phyloP scores from a whole-genome alignment of 2,888 invertebrate species.

The Drosophila imparisetae region DNA sequence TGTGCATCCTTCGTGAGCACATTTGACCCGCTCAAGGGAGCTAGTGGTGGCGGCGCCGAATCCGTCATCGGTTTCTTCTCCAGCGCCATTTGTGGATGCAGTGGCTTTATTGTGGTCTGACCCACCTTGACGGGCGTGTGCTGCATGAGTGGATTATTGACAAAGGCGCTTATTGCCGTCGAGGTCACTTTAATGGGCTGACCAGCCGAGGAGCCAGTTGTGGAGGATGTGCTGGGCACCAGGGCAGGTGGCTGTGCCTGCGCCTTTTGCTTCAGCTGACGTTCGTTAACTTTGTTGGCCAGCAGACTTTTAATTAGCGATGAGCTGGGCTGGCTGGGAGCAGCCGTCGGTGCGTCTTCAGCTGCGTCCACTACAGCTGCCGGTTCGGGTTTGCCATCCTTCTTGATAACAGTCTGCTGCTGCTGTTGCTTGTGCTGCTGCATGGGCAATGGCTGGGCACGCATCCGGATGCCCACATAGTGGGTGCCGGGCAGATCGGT shows the following conservation, averaged over 20 bases:
- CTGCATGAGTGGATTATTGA: slow-evolving; percentile 84
- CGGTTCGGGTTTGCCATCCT: slow-evolving; percentile 31
- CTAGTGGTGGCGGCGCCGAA: slow-evolving; percentile 83
- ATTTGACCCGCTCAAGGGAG: slow-evolving; percentile 82
- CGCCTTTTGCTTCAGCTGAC: slow-evolving; percentile 88
- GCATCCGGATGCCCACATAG: slow-evolving; percentile 89
- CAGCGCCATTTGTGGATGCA: slow-evolving; percentile 74
- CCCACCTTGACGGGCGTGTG: slow-evolving; percentile 83
- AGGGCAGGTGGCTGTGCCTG: slow-evolving; percentile 77
- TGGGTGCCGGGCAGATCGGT: slow-evolving; percentile 86
- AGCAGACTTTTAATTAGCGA: slow-evolving; percentile 96
- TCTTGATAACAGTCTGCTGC: slow-evolving; percentile 16
- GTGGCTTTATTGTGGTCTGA: slow-evolving; percentile 84
- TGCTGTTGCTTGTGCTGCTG: slow-evolving; percentile 77
- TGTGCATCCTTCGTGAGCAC: slow-evolving; percentile 86
- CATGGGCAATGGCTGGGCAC: slow-evolving; percentile 86
- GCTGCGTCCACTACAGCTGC: slow-evolving; percentile 11
- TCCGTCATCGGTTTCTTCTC: slow-evolving; percentile 82
- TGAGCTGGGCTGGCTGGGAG: slow-evolving; percentile 85
- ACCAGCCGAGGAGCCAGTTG: slow-evolving; percentile 69
- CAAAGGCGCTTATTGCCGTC: slow-evolving; percentile 83
- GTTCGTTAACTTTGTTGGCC: slow-evolving; percentile 94
- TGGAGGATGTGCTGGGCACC: slow-evolving; percentile 79
- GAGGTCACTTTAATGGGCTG: slow-evolving; percentile 81
- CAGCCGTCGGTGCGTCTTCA: slow-evolving; percentile 28